These are phyloP conservation scores for Chaitophorus viminalis DNA, from an alignment of 2,888 invertebrate species.

Conservation along the genomic window DNA sequence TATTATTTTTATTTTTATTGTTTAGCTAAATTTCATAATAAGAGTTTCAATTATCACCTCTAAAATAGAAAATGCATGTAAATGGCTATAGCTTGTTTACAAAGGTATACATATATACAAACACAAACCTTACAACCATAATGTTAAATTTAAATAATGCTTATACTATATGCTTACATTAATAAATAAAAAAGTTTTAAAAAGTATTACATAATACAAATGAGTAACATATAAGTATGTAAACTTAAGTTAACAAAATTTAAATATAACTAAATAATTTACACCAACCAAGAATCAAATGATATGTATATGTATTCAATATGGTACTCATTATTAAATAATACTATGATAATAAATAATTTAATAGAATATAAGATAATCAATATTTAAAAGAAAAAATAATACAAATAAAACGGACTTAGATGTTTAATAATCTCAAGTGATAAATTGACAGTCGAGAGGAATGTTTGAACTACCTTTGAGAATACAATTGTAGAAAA, in stretches of 20 bases:
- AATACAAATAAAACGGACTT: neutral
- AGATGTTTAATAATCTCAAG: neutral
- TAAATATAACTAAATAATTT: neutral
- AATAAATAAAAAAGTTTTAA: too few relatives aligned
- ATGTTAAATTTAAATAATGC: neutral
- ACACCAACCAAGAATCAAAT: neutral
- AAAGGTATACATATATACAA: neutral
- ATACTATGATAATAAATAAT: too few relatives aligned
- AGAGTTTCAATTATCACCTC: neutral
- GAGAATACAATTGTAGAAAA: too few relatives aligned
- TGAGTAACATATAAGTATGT: neutral
- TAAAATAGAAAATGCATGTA: neutral
- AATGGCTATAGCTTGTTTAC: neutral
- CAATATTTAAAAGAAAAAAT: neutral
- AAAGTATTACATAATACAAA: neutral
- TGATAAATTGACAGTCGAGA: too few relatives aligned
- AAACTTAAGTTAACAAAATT: neutral
- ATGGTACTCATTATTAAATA: neutral
- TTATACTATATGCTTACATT: too few relatives aligned
- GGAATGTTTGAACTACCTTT: too few relatives aligned
- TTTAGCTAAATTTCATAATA: neutral
- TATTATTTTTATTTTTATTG: neutral
- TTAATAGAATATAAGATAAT: neutral
- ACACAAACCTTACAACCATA: too few relatives aligned
- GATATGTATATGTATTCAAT: neutral